Evolutionary conservation across 2,113 vertebrate genomes (phyloP), one percentile per base, ranked within the genome.

Genomic region (Callopanchax toddi): DNA sequence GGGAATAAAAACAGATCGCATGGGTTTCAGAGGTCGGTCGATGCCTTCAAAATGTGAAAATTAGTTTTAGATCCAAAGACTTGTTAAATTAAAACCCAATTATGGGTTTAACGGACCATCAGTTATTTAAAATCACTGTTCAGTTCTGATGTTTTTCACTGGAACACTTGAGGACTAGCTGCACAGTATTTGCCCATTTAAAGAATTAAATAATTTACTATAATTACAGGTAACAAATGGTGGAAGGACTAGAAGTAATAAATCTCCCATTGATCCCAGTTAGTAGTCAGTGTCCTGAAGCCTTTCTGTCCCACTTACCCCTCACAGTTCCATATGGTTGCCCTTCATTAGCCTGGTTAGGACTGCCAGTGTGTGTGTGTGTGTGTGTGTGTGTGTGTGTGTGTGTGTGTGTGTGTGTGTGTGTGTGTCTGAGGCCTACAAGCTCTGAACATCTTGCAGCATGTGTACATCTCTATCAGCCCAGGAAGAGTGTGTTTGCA

Each of bases 401-500:
- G 29, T 32, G 29, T 4, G 29, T 32, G 29, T 4, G 29, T 54
- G 69, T 79, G 59, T 66, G 60, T 60, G 44, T 62, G 49, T 64
- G 74, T 79, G 26, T 53, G 46, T 21, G 3, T 20, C 16, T 51
- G 26, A 44, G 25, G n/a, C 37, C 49, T 13, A 57, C 57, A 55
- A 21, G 52, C 53, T 53, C 60, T 62, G 51, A 75, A 39, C 72
- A 78, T 67, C 51, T 71, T 69, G 56, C 59, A 34, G 18, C 44
- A 53, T 60, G 60, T 72, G 57, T 62, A 46, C 64, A 63, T 82
- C 71, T 66, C 62, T 83, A 80, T 83, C 78, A 59, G 64, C 79
- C 66, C 77, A 72, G 53, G 70, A 82, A 78, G 75, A 61, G 55
- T 51, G 65, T 65, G 79, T 83, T 83, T 74, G 46, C 71, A 76